Base-by-base conservation (phyloP, 2,113 vertebrate genomes). In the Anthoscopus minutus region DNA sequence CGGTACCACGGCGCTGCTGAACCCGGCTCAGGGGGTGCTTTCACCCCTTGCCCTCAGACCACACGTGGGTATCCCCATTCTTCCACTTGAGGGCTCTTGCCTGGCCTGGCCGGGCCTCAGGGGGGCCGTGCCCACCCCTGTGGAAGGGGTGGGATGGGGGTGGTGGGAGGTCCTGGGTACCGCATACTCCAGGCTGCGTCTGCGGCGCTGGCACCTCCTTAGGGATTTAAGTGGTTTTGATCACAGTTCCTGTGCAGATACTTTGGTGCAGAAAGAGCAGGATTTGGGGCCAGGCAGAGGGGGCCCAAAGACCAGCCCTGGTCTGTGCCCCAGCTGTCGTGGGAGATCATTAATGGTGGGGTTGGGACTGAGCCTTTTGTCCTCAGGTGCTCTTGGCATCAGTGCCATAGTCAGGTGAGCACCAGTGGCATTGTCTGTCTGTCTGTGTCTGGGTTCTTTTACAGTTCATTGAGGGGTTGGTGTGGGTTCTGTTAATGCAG, bases 1-100 rank as follows among this genome's bases (percentile, higher is more conserved):
- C 2, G 2, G 60, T 7, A 2, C 37, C 45, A 12, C 12, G 4
- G 5, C 0, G 9, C 9, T 48, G 24, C 30, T 11, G 30, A 15
- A 10, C 28, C 23, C 23, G 3, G 6, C 24, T 23, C 37, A 24
- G 45, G 54, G 17, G 35, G 27, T 16, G 61, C 19, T 24, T 24
- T 9, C 61, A 35, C 9, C 25, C 42, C 38, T 45, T 13, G 31
- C 30, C 2, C 0, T 7, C 1, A 7, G 38, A 5, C 4, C 6
- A 0, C 42, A 37, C 6, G 2, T 28, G 47, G 19, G 76, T 17
- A 14, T 27, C 23, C 18, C 64, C 28, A 7, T 22, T 12, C 7
- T 10, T 40, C 23, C 35, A 7, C 14, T 4, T 7, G 30, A 3
- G 21, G 24, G 30, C 44, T 70, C 51, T 15, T 30, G 12, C n/a